Conservation (phyloP, 2,113 vertebrate species). For the Oxygymnocypris stewartii region DNA sequence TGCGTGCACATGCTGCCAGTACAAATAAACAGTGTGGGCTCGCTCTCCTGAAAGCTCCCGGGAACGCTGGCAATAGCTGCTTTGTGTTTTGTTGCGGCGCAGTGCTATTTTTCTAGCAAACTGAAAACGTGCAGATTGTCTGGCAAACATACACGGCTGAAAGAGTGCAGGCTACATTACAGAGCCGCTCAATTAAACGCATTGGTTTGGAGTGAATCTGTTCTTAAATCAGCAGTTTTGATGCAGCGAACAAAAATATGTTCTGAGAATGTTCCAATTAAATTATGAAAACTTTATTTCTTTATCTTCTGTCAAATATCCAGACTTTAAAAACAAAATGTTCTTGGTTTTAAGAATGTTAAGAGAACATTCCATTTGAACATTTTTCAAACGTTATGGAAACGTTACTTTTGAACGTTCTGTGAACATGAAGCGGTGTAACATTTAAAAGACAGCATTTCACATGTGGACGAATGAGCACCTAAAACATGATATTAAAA, state of each 20-base stretch:
- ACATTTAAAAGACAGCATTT: too few relatives aligned
- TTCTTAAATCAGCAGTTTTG: neutral
- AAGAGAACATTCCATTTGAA: too few relatives aligned
- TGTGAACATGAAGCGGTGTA: too few relatives aligned
- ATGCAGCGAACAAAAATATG: too few relatives aligned
- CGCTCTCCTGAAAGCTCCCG: constrained; percentile 62
- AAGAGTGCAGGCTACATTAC: neutral
- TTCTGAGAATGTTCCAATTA: neutral
- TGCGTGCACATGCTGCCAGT: constrained; percentile 70
- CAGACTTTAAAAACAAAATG: too few relatives aligned
- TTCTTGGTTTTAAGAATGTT: too few relatives aligned
- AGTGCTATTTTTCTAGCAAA: neutral
- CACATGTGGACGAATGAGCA: too few relatives aligned
- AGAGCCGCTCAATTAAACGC: neutral
- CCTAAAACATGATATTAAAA: too few relatives aligned
- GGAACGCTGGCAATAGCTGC: constrained; percentile 73
- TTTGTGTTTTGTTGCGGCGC: constrained; percentile 54
- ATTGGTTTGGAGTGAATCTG: neutral
- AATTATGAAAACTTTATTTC: too few relatives aligned
- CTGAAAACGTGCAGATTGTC: neutral
- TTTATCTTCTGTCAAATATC: too few relatives aligned
- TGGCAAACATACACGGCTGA: neutral
- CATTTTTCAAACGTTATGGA: too few relatives aligned
- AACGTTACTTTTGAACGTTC: too few relatives aligned
- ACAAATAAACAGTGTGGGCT: constrained; percentile 70